phyloP scores from a whole-genome alignment of 2,113 vertebrate genomes.

The Varanus komodoensis region DNA sequence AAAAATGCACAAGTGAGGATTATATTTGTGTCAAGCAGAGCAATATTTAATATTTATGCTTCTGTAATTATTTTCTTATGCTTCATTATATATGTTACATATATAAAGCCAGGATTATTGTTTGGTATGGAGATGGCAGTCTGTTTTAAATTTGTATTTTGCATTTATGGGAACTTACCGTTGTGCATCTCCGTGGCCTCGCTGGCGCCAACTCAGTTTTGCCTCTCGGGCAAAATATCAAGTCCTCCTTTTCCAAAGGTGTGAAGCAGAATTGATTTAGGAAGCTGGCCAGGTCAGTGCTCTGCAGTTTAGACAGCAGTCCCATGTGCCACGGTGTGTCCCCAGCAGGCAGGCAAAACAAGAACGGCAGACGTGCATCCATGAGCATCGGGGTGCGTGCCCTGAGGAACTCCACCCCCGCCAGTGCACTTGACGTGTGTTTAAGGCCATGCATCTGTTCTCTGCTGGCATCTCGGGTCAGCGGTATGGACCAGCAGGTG shows the following conservation, averaged over 20 bases:
- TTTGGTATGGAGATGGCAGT: neutral
- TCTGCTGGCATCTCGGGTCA: neutral
- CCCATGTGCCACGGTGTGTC: no score
- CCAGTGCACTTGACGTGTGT: neutral
- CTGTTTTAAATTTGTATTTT: neutral
- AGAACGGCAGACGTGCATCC: neutral
- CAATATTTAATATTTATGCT: constrained; percentile 61
- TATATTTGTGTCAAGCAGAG: constrained; percentile 65
- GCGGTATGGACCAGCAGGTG: neutral
- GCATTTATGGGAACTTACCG: neutral
- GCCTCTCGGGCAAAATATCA: neutral
- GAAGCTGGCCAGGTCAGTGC: neutral
- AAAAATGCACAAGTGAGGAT: constrained; percentile 85
- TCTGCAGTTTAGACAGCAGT: neutral
- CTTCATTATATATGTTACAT: constrained; percentile 29
- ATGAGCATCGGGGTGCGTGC: neutral
- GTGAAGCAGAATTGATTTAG: neutral
- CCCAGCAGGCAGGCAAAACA: neutral
- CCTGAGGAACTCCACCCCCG: neutral
- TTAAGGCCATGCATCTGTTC: neutral
- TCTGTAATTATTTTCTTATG: constrained; percentile 55
- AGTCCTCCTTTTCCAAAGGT: neutral
- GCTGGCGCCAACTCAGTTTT: neutral
- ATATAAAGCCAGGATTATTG: constrained; percentile 32
- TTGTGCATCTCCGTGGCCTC: neutral